Evolutionary conservation across 2,113 vertebrate genomes (phyloP).

Genomic region (Camelus dromedarius): DNA sequence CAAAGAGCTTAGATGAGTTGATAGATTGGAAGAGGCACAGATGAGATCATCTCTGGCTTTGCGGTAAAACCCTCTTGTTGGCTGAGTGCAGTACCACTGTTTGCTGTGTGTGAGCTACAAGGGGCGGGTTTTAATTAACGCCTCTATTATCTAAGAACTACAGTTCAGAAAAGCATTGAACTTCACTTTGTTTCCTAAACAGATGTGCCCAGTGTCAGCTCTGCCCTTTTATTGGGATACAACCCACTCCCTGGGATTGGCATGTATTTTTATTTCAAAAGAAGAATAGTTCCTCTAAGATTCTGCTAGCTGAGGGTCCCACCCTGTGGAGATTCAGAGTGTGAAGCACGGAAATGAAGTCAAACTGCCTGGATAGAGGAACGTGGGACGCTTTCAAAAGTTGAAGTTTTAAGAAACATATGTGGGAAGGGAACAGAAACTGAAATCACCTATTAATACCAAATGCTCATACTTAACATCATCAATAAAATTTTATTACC

Average conservation of each 20-base stretch:
- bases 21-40: not conserved
- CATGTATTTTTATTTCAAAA: conserved; percentile 29
- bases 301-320: not conserved
- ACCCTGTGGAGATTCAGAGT: not conserved
- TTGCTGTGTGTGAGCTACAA: not conserved
- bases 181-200: not conserved
- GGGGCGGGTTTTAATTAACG: not conserved
- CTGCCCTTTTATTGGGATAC: not conserved
- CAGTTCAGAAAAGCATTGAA: not conserved
- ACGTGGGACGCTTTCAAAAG: conserved; percentile 43
- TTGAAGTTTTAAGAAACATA: conserved; percentile 41
- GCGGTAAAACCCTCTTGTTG: not conserved
- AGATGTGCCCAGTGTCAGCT: not conserved
- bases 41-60: not conserved
- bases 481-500: not conserved
- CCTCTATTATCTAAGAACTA: not conserved
- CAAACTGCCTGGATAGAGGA: conserved; percentile 8
- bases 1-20: not conserved
- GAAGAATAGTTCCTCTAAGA: not conserved
- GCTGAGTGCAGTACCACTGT: not conserved
- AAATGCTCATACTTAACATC: conserved; percentile 3
- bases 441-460: not conserved
- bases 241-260: not conserved
- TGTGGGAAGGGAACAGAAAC: conserved; percentile 32
- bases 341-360: not conserved